phyloP scores from a whole-genome alignment of 2,113 vertebrate species.

The Cariama cristata region DNA sequence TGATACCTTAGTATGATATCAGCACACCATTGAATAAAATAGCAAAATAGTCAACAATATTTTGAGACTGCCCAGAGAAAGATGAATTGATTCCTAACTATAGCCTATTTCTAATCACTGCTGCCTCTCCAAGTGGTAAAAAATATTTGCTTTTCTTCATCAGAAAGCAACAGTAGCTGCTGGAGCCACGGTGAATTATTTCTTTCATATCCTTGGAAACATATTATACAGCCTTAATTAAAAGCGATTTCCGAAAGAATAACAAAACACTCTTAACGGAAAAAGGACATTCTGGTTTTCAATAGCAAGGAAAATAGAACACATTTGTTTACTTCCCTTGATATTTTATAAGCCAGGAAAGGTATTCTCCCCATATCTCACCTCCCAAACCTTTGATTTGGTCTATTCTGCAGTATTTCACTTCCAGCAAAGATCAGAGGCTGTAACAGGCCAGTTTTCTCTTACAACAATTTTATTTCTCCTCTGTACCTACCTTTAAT shows the following conservation, averaged over 20 bases:
- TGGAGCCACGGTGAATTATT: constrained; percentile 17
- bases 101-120: neutral
- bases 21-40: neutral
- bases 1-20: neutral
- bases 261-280: constrained; percentile 14
- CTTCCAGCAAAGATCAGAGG: neutral
- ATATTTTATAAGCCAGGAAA: neutral
- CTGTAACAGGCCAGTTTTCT: neutral
- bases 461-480: neutral
- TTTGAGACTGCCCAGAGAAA: neutral
- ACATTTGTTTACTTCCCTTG: constrained; percentile 20
- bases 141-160: constrained; percentile 32
- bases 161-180: neutral
- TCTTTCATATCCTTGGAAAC: constrained; percentile 59
- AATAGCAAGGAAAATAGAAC: neutral
- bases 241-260: constrained; percentile 45
- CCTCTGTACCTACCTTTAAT: neutral
- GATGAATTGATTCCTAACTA: neutral
- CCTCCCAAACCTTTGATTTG: neutral
- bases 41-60: neutral
- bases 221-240: constrained; percentile 56
- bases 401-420: neutral
- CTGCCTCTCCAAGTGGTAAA: neutral
- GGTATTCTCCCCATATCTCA: neutral
- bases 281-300: constrained; percentile 13